phyloP scores from a whole-genome alignment of 2,888 invertebrate species.

The Carterocephalus palaemon region DNA sequence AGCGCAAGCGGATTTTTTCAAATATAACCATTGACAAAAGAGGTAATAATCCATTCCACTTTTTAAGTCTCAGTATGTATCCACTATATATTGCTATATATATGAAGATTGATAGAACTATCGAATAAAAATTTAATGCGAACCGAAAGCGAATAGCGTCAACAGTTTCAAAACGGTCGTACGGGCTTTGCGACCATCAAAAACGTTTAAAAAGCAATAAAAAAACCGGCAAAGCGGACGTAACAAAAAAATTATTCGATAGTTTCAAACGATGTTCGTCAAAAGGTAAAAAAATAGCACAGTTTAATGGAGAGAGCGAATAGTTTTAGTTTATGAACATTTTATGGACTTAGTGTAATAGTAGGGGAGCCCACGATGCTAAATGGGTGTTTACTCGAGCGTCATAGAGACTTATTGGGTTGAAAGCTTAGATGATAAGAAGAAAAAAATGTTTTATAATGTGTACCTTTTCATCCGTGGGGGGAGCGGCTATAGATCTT shows the following conservation, averaged over 20 bases:
- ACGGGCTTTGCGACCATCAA: conserved; percentile 10
- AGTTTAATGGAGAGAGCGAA: conserved; percentile 14
- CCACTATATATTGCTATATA: no score
- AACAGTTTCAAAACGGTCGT: conserved; percentile 7
- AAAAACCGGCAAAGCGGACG: background rate
- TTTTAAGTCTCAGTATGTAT: no score
- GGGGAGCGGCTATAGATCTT: no score
- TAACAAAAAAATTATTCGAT: conserved; percentile 9
- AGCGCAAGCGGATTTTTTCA: no score
- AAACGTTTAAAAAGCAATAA: conserved; percentile 5
- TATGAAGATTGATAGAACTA: background rate
- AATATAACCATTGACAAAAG: no score
- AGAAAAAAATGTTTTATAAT: no score
- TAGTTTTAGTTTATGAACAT: conserved; percentile 3
- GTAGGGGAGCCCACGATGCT: background rate
- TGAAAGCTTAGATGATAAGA: no score
- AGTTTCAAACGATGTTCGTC: conserved; percentile 10
- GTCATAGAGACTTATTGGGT: no score
- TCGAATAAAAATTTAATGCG: conserved; percentile 13
- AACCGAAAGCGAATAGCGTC: conserved; percentile 6
- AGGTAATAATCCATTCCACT: no score
- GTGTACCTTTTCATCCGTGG: no score
- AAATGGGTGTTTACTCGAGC: no score
- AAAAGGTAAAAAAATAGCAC: conserved; percentile 11
- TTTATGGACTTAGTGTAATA: conserved; percentile 3